Conservation (phyloP, 23 tunicate genomes). For the Corella eumyota region DNA sequence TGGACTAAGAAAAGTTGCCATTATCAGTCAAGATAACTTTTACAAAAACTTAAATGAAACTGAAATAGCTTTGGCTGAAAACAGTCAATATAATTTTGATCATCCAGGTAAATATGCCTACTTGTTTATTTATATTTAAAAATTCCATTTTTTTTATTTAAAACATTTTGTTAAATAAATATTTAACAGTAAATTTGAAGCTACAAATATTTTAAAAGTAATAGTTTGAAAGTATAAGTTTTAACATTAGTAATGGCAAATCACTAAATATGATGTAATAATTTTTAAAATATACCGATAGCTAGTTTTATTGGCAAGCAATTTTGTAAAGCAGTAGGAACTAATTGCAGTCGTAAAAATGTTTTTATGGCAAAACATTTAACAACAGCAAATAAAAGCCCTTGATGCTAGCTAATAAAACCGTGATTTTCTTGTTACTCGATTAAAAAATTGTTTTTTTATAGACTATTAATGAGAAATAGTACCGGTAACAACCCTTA, state of each 20-base stretch:
- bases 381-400: no score
- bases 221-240: neutral
- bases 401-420: no score
- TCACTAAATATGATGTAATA: neutral
- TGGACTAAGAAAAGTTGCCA: conserved; percentile 57
- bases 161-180: neutral
- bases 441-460: no score
- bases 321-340: no score
- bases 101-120: conserved; percentile 94
- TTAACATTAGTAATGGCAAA: neutral
- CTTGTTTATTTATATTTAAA: no score
- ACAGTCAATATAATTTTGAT: conserved; percentile 89
- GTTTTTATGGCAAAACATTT: no score
- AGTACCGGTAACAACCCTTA: no score
- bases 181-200: neutral
- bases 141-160: neutral
- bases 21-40: conserved; percentile 89
- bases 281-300: neutral
- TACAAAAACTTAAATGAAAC: conserved; percentile 53
- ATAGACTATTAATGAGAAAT: no score
- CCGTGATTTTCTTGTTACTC: no score
- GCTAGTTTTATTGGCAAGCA: no score
- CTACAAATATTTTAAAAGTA: neutral
- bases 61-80: conserved; percentile 60
- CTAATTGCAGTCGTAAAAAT: no score